Evolutionary conservation across 2,113 vertebrate genomes (phyloP).

Genomic region (Notothenia rossii): DNA sequence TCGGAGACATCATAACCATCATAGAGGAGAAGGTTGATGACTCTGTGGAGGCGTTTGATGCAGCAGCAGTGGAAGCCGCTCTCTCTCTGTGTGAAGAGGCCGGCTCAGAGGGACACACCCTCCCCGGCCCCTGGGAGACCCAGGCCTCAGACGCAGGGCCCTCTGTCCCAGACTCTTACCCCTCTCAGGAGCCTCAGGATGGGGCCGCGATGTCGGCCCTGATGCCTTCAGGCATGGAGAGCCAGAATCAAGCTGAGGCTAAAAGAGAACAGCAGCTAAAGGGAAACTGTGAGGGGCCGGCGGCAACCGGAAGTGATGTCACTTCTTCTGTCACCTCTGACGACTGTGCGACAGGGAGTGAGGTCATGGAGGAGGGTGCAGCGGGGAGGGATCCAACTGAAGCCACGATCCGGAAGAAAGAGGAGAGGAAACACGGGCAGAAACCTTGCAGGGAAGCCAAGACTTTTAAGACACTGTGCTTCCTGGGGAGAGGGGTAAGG

Average conservation of each 20-base stretch:
- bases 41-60: conserved; percentile 94
- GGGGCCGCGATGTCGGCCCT: background rate
- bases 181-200: conserved; percentile 48
- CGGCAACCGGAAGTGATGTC: conserved; percentile 58
- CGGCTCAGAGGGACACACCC: conserved; percentile 89
- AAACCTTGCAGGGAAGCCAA: too few species aligned
- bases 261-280: conserved; percentile 69
- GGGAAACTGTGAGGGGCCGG: conserved; percentile 47
- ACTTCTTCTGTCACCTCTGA: conserved; percentile 58
- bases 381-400: conserved; percentile 82
- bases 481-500: too few species aligned
- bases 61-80: conserved; percentile 96
- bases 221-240: conserved; percentile 35
- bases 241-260: conserved; percentile 42
- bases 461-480: too few species aligned
- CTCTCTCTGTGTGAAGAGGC: conserved; percentile 96
- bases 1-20: conserved; percentile 97
- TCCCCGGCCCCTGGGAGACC: conserved; percentile 93
- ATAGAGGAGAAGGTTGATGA: conserved; percentile 99
- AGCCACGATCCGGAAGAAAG: conserved; percentile 58
- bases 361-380: conserved; percentile 82
- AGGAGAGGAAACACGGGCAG: too few species aligned
- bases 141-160: conserved; percentile 68
- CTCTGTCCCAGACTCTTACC: conserved; percentile 41
- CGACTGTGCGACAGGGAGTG: conserved; percentile 52